Percentiles rank a stretch among this genome's conserved stretches.
Evolutionary conservation across 2,888 invertebrate species (phyloP).

Genomic region (Caenorhabditis angaria): DNA sequence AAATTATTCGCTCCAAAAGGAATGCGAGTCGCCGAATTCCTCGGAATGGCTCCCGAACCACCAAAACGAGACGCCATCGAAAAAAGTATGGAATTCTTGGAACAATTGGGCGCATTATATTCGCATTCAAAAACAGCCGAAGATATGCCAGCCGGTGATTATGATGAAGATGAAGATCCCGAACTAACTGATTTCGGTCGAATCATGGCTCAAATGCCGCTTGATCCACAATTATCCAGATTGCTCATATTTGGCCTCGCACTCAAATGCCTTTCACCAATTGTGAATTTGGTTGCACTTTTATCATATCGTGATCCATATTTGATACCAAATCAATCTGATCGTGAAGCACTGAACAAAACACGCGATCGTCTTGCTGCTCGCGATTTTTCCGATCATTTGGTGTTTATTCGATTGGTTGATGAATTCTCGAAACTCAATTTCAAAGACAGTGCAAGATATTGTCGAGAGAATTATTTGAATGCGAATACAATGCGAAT

Average conservation of each 20-base stretch:
- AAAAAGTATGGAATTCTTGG: constrained; percentile 79
- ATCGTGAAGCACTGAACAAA: constrained; percentile 74
- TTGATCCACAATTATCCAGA: constrained; percentile 87
- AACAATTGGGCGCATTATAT: constrained; percentile 67
- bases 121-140: constrained; percentile 6
- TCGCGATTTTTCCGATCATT: constrained; percentile 87
- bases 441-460: constrained; percentile 20
- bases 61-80: constrained; percentile 83
- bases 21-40: constrained; percentile 83
- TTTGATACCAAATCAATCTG: constrained; percentile 49
- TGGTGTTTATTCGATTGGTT: constrained; percentile 80
- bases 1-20: constrained; percentile 84
- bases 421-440: constrained; percentile 13
- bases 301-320: constrained; percentile 81
- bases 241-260: constrained; percentile 89
- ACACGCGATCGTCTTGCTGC: constrained; percentile 81
- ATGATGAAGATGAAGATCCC: constrained; percentile 44
- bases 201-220: constrained; percentile 87
- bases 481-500: constrained; percentile 87
- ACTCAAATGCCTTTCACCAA: constrained; percentile 89
- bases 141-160: constrained; percentile 9
- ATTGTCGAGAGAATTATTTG: constrained; percentile 82
- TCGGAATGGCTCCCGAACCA: constrained; percentile 86
- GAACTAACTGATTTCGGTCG: constrained; percentile 72
- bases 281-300: constrained; percentile 88